Base-by-base conservation (phyloP, 2,113 vertebrate genomes). In the Callocephalon fimbriatum region DNA sequence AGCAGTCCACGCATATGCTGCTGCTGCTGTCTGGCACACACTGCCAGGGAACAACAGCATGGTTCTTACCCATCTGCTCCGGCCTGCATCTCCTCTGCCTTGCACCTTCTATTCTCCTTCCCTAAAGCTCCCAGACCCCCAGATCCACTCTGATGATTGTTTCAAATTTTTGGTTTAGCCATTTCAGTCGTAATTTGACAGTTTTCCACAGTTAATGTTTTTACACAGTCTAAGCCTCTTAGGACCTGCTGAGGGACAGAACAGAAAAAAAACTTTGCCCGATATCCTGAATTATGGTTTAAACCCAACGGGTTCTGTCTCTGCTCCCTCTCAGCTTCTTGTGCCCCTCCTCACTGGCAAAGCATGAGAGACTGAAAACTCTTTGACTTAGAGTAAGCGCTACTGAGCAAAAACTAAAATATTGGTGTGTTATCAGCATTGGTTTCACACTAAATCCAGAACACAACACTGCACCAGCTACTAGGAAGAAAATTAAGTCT, bases 1-100 rank as follows among this genome's bases (percentile, higher is more conserved):
- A 53, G n/a, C 25, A 71, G 21, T 1, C 29, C 1, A 0, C 12
- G 31, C 26, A 38, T 3, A 11, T 1, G 1, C 16, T 19, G 29
- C 44, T 58, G 42, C 48, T 58, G 23, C 29, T 58, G 25, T 37
- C 3, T 1, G 11, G 20, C 29, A 51, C 7, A 17, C 2, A 3
- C 15, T 40, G 2, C 20, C 13, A 21, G 14, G 1, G 2, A 88
- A 71, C 74, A 6, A 27, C 17, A 31, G 27, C 2, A 2, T 1
- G 0, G 18, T 7, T 7, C 10, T 26, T 23, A 51, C 20, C 27
- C 4, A 51, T 14, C 47, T 61, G 25, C 47, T 25, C 53, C 7
- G 37, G 37, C 21, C 25, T 20, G 32, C 11, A 20, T 70, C 18
- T 54, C 73, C 61, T 67, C 26, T n/a, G 59, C 38, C 32, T 44